Evolutionary conservation across 2,888 invertebrate genomes (phyloP).

Genomic region (Napeogenes sylphis): DNA sequence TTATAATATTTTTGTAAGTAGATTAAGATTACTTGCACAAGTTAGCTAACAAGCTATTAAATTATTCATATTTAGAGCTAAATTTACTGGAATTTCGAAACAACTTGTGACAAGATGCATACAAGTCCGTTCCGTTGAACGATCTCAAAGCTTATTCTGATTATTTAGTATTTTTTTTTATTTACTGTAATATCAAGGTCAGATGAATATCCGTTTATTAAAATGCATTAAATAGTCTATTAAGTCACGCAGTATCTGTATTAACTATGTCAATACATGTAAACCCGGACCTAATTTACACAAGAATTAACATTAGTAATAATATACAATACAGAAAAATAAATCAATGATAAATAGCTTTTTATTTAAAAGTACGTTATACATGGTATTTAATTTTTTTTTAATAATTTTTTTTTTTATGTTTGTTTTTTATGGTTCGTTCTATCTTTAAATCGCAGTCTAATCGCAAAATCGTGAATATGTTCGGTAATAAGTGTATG

Average conservation of each 20-base stretch:
- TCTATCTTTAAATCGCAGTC: background rate
- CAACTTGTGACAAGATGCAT: constrained; percentile 24
- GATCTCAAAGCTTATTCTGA: constrained; percentile 37
- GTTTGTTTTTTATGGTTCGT: background rate
- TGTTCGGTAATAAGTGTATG: constrained; percentile 22
- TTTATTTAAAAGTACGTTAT: background rate
- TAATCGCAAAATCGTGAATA: constrained; percentile 13
- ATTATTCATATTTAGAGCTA: constrained; percentile 2
- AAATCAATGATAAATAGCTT: constrained; percentile 3
- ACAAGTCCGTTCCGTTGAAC: constrained; percentile 35
- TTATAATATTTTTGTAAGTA: no score
- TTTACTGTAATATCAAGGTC: constrained; percentile 3
- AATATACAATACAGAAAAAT: constrained; percentile 8
- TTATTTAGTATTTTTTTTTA: background rate
- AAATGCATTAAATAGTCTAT: constrained; percentile 7
- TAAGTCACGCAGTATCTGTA: constrained; percentile 14
- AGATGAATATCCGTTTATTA: constrained; percentile 8
- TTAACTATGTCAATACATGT: constrained; percentile 15
- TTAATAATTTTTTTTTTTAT: background rate
- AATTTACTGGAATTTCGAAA: background rate
- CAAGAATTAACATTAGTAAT: constrained; percentile 3
- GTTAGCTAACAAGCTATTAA: background rate
- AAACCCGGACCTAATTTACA: constrained; percentile 19
- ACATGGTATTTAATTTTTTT: no score
- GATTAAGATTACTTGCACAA: background rate